Conservation (phyloP, 2,888 invertebrate species). For the Heliconius ethilla region DNA sequence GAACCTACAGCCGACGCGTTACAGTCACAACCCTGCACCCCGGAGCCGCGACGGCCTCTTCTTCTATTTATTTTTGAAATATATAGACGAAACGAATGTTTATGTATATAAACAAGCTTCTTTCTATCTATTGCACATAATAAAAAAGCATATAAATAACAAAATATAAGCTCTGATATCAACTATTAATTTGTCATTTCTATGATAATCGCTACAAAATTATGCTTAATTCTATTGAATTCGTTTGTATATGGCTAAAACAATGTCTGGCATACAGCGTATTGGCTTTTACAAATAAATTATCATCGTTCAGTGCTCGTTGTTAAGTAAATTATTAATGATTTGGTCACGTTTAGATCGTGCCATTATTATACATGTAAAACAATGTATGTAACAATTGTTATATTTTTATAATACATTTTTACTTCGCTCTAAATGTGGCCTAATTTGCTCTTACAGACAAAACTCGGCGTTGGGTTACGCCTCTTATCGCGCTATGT, state of each 20-base stretch:
- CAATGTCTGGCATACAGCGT: neutral
- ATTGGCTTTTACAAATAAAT: neutral
- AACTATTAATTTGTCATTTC: neutral
- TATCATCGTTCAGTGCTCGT: neutral
- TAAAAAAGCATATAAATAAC: neutral
- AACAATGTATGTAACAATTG: neutral
- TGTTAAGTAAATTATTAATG: constrained; percentile 9
- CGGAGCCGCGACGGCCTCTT: too few relatives aligned
- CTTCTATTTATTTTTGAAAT: too few relatives aligned
- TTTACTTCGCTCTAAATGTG: too few relatives aligned
- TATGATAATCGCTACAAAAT: constrained; percentile 15
- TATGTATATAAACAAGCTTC: too few relatives aligned
- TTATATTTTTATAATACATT: neutral
- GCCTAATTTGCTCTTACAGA: too few relatives aligned
- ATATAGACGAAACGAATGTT: too few relatives aligned
- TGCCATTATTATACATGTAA: neutral
- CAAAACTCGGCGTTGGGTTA: too few relatives aligned
- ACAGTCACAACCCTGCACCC: too few relatives aligned
- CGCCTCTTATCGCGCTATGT: too few relatives aligned
- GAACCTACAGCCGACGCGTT: too few relatives aligned
- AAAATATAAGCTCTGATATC: neutral
- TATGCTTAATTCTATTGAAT: neutral
- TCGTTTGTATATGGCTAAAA: neutral
- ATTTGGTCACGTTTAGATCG: neutral
- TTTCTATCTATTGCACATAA: too few relatives aligned